Conservation (phyloP, 2,888 invertebrate species). For the Blera fallax region DNA sequence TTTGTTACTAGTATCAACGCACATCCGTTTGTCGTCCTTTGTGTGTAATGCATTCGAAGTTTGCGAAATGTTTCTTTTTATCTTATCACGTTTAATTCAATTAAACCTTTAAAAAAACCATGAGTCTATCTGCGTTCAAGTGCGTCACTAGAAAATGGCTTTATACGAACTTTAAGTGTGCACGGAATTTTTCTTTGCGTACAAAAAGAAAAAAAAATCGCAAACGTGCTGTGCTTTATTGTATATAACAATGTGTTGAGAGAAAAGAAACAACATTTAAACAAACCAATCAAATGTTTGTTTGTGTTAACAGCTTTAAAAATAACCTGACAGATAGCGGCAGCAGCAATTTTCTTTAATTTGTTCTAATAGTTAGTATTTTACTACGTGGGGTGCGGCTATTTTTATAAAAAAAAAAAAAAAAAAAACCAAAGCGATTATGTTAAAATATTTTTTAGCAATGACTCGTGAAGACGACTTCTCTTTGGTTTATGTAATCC, state of each 20-base stretch:
- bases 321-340: slow-evolving; percentile 51
- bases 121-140: not conserved
- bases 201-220: too few relatives aligned
- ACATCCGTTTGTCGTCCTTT: slow-evolving; percentile 1
- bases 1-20: not conserved
- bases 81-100: slow-evolving; percentile 19
- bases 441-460: not conserved
- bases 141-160: slow-evolving; percentile 4
- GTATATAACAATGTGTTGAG: not conserved
- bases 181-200: not conserved
- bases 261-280: slow-evolving; percentile 28
- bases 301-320: slow-evolving; percentile 49
- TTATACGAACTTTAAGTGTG: not conserved
- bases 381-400: slow-evolving; percentile 45
- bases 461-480: not conserved
- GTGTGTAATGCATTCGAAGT: not conserved
- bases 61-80: slow-evolving; percentile 19
- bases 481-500: slow-evolving; percentile 11
- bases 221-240: not conserved
- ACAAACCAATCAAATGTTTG: slow-evolving; percentile 60
- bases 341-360: slow-evolving; percentile 37
- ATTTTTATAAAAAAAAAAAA: slow-evolving; percentile 22
- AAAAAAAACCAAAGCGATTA: slow-evolving; percentile 18
- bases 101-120: too few relatives aligned
- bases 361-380: slow-evolving; percentile 50